Base-by-base conservation (phyloP, 1,140 invertebrate genomes). In the Ostrea denselamellosa region DNA sequence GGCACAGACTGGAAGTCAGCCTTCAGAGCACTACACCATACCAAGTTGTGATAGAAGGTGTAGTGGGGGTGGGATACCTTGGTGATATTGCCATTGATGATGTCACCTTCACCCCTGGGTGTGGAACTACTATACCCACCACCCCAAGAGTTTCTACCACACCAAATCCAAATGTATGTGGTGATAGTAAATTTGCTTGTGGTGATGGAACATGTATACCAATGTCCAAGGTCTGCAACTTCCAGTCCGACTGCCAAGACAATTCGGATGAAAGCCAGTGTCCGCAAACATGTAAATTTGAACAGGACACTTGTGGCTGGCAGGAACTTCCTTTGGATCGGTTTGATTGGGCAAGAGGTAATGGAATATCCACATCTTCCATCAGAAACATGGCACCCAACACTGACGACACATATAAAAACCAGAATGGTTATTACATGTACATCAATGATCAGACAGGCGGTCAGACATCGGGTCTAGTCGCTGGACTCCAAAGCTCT, bases 1-100 rank as follows among this genome's bases (percentile, higher is more conserved):
- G 93, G 93, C 62, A 88, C 44, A 90, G 90, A 56, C 85, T 83
- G 52, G 89, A 90, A 82, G 90, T 92, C 7, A 83, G 87, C 12
- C 71, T 92, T 17, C 82, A 34, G 51, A 87, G 88, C 25, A 85
- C 25, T 3, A 86, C 90, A 19, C 87, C 91, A 68, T 93, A 89
- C 87, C 85, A 90, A 65, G 85, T 92, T 19, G 91, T 89, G 95
- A 95, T 91, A 95, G 96, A 97, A 91, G 97, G 96, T 0, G 95
- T 96, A 62, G 95, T 97, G 10, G 97, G 97, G 8, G 95, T 95
- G 77, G 97, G 96, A 85, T 96, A 95, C 68, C 93, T 96, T 90
- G 97, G 97, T 22, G 97, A 97, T 90, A 97, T 97, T 92, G 97
- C 97, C 7, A 96, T 97, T 28, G 97, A 97, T 93, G 97, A 97